These are phyloP conservation scores for Atherinomorus stipes DNA, from an alignment of 2,113 vertebrate species.

Conservation along the genomic window DNA sequence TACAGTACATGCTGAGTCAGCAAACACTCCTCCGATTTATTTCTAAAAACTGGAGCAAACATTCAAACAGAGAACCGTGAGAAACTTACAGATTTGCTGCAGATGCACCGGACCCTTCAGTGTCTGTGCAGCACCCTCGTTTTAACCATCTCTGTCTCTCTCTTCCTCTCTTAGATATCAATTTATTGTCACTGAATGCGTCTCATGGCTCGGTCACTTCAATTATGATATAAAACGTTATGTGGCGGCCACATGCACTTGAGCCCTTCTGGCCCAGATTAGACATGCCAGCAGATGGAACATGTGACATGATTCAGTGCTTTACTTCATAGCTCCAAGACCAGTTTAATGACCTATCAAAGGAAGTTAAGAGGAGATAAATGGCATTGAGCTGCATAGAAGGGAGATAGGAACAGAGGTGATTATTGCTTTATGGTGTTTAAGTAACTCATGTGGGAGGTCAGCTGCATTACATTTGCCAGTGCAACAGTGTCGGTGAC, in stretches of 20 bases:
- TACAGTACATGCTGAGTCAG: conserved; percentile 51
- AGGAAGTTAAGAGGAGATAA: conserved; percentile 73
- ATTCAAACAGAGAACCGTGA: conserved; percentile 20
- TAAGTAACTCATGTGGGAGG: conserved; percentile 53
- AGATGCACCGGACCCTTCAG: conserved; percentile 16
- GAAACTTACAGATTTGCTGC: conserved; percentile 45
- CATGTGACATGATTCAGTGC: conserved; percentile 75
- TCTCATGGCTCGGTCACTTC: conserved; percentile 48
- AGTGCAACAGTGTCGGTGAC: conserved; percentile 30
- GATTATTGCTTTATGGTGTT: conserved; percentile 74
- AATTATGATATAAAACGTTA: conserved; percentile 72
- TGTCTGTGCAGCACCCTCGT: conserved; percentile 5
- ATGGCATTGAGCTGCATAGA: conserved; percentile 58
- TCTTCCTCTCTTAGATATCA: conserved; percentile 42
- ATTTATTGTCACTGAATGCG: conserved; percentile 48
- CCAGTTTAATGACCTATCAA: conserved; percentile 79
- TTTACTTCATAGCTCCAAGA: conserved; percentile 75
- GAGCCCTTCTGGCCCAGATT: conserved; percentile 72
- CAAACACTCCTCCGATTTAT: conserved; percentile 21
- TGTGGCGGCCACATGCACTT: conserved; percentile 68
- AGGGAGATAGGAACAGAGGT: conserved; percentile 55
- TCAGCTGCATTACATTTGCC: conserved; percentile 29
- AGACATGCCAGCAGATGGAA: conserved; percentile 77
- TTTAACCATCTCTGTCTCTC: not conserved
- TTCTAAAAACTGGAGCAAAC: conserved; percentile 53